Evolutionary conservation across 2,113 vertebrate genomes (phyloP).

Genomic region (Paracanthobrama guichenoti): DNA sequence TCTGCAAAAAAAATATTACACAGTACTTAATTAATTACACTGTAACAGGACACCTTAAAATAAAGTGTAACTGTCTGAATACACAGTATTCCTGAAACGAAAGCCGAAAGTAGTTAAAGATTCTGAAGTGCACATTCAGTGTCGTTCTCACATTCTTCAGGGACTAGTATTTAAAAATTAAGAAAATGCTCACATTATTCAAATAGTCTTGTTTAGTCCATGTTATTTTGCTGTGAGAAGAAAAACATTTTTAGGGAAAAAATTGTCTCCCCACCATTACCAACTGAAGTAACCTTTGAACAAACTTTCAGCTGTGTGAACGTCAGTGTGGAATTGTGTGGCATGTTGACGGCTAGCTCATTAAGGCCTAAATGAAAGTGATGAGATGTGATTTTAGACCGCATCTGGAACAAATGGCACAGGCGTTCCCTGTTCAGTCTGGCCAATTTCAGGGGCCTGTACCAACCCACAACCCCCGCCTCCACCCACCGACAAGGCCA

Average conservation of each 20-base stretch:
- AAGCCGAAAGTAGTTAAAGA: background rate
- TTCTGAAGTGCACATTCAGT: background rate
- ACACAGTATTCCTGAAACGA: too few species aligned
- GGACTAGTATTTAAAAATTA: background rate
- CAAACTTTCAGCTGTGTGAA: slow-evolving; percentile 15
- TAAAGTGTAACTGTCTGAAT: background rate
- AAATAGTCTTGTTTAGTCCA: background rate
- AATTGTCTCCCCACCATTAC: background rate
- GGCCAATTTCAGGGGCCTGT: slow-evolving; percentile 62
- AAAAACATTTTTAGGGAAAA: background rate
- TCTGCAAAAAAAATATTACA: too few species aligned
- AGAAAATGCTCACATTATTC: background rate
- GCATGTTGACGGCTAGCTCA: slow-evolving; percentile 75
- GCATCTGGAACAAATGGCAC: slow-evolving; percentile 78
- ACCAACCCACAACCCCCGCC: slow-evolving; percentile 34
- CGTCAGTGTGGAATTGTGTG: slow-evolving; percentile 26
- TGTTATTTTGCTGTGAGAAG: background rate
- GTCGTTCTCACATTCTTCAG: background rate
- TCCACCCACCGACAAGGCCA: slow-evolving; percentile 34
- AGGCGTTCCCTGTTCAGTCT: slow-evolving; percentile 66
- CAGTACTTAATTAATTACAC: background rate
- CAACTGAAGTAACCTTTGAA: slow-evolving; percentile 4
- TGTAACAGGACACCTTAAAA: background rate
- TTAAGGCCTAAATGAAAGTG: slow-evolving; percentile 79
- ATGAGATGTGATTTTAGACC: slow-evolving; percentile 78